Base-by-base conservation (phyloP, 1,140 invertebrate genomes). In the Sycophila sp. region DNA sequence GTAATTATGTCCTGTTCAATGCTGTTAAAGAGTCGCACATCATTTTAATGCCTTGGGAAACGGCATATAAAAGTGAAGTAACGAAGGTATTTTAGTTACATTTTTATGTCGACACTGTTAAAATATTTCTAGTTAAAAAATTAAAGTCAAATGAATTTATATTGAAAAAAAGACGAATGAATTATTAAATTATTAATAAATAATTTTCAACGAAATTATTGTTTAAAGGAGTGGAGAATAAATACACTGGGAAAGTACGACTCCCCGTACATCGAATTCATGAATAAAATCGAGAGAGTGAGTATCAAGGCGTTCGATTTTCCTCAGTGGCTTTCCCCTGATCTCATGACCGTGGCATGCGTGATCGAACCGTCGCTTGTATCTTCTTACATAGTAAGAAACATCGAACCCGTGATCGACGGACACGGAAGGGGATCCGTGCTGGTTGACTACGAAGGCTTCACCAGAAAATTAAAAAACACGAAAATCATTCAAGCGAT, bases 1-100 rank as follows among this genome's bases (percentile, higher is more conserved):
- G 90, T 13, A 89, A 90, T 55, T 82, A 80, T 60, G 87, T 92
- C 22, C 86, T 89, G 5, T 77, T 92, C 0, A 87, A 86, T 58
- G 45, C 71, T 0, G 82, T 79, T 4, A 53, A 0, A 10, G 78
- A 77, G 60, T 72, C 58, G 17, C 70, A 59, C 1, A 71, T 77
- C 22, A 56, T 79, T 36, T 68, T 90, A 30, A 51, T 86, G 0
- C 87, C 89, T 6, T 88, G 84, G 87, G 88, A 90, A 69, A 79
- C 83, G 28, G 73, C 77, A 5, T 0, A 74, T 0, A 24, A 75
- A 4, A 38, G 45, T 24, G 4, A 47, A 11, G 75, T 83, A n/a
- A 58, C 80, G 40, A 76, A 63, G 72, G 86, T 86, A 77, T 77
- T n/a, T n/a, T n/a, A n/a, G n/a, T n/a, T n/a, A n/a, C n/a, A n/a